phyloP scores from a whole-genome alignment of 2,797 vertebrate species.

The Uromys caudimaculatus region DNA sequence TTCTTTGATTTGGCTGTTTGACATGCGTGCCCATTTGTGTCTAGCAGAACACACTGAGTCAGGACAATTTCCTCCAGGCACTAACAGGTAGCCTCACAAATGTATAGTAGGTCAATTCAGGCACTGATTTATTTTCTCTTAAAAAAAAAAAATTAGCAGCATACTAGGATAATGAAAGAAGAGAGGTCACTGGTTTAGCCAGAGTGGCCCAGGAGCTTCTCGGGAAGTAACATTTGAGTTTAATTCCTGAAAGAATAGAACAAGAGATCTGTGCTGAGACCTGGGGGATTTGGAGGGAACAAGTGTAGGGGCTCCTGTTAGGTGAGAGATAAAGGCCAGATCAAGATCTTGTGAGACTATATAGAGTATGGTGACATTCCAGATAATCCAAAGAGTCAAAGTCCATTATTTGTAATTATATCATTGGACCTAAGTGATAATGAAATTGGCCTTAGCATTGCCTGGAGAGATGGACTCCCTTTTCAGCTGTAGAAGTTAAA shows the following conservation, averaged over 20 bases:
- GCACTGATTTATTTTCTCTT: neutral
- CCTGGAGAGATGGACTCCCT: neutral
- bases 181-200: neutral
- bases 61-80: neutral
- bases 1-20: neutral
- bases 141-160: neutral
- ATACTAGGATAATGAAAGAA: neutral
- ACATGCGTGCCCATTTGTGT: neutral
- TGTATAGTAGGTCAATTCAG: neutral
- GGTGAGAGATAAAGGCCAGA: neutral
- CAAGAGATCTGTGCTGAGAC: neutral
- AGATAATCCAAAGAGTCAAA: neutral
- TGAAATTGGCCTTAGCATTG: neutral
- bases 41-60: neutral
- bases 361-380: neutral
- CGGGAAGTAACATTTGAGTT: neutral
- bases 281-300: neutral
- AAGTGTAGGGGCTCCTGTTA: neutral
- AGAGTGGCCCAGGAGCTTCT: neutral
- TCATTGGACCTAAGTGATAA: constrained; percentile 2
- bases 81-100: neutral
- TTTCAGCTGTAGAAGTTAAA: constrained; percentile 15
- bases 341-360: neutral
- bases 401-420: neutral
- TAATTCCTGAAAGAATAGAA: constrained; percentile 34